Conservation (phyloP, 2,113 vertebrate genomes). For the Gracilinanus agilis region DNA sequence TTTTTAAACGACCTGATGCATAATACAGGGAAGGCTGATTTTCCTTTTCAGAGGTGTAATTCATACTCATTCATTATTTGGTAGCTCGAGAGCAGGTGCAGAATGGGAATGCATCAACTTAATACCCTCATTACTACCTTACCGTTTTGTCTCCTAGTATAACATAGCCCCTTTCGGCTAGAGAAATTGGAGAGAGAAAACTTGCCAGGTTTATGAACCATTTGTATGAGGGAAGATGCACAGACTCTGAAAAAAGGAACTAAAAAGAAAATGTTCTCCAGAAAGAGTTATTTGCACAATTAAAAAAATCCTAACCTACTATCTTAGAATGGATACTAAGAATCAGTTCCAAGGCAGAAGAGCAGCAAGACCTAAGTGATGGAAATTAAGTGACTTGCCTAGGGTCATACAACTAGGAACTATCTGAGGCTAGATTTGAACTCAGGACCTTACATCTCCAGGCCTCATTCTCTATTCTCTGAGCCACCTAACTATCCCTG, state of each 20-base stretch:
- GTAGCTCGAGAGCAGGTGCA: constrained; percentile 73
- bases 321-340: too few relatives aligned
- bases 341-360: too few relatives aligned
- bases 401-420: too few relatives aligned
- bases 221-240: constrained; percentile 14
- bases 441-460: too few relatives aligned
- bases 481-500: too few relatives aligned
- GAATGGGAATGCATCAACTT: constrained; percentile 35
- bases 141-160: constrained; percentile 34
- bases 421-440: too few relatives aligned
- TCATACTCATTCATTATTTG: constrained; percentile 81
- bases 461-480: too few relatives aligned
- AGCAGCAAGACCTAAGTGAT: too few relatives aligned
- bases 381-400: too few relatives aligned
- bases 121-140: constrained; percentile 64
- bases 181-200: constrained; percentile 15
- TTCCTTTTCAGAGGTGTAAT: constrained; percentile 70
- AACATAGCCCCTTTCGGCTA: background rate
- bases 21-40: constrained; percentile 41
- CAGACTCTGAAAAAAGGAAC: background rate
- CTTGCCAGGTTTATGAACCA: background rate
- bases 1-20: constrained; percentile 32
- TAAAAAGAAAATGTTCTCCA: constrained; percentile 19
- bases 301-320: too few relatives aligned
- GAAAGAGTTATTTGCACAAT: background rate